phyloP scores from a whole-genome alignment of 2,113 vertebrate genomes.

The Urocynchramus pylzowi region DNA sequence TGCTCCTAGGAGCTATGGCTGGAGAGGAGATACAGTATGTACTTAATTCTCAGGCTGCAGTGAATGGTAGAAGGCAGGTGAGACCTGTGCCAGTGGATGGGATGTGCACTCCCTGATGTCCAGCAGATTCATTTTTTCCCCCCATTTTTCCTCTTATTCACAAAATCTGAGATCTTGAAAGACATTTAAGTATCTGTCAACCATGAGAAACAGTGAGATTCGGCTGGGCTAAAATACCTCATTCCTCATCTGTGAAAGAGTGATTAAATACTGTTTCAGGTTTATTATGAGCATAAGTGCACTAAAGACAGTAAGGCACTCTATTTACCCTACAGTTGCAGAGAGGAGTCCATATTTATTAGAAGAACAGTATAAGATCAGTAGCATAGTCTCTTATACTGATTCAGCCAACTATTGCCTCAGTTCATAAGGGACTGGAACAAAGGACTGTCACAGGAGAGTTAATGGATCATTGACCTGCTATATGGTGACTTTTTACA shows the following conservation, averaged over 20 bases:
- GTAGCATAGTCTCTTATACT: neutral
- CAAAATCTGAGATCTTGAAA: neutral
- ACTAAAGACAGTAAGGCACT: neutral
- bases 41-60: neutral
- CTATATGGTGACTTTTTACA: neutral
- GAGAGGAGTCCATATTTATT: neutral
- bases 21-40: neutral
- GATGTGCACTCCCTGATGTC: neutral
- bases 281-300: neutral
- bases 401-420: neutral
- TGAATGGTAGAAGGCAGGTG: neutral
- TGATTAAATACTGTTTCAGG: neutral
- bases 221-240: neutral
- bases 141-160: neutral
- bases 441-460: neutral
- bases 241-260: neutral
- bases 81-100: neutral
- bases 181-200: neutral
- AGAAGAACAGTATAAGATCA: neutral
- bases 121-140: neutral
- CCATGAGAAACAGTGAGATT: neutral
- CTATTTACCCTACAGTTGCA: neutral
- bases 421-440: neutral
- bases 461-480: constrained; percentile 27
- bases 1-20: neutral